phyloP scores from a whole-genome alignment of 1,140 invertebrate genomes.

The Tyrophagus putrescentiae region DNA sequence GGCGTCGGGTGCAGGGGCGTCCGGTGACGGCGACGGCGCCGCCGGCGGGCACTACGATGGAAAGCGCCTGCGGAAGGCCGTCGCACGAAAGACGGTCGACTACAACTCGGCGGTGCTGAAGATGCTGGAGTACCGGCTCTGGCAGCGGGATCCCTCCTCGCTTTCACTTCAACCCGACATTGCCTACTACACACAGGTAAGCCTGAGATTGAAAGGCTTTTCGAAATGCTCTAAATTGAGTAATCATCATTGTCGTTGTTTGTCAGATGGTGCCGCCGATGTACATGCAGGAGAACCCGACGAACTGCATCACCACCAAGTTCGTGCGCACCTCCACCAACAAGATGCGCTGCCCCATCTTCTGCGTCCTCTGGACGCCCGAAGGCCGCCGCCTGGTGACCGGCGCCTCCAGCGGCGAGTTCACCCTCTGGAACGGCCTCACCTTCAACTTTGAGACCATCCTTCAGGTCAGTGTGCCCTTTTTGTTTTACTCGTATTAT shows the following conservation, averaged over 20 bases:
- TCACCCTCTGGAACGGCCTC: constrained; percentile 97
- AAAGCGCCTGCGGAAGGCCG: constrained; percentile 82
- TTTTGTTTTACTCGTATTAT: too few relatives aligned
- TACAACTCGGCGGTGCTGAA: constrained; percentile 92
- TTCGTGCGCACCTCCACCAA: constrained; percentile 98
- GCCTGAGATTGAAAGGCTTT: constrained; percentile 18
- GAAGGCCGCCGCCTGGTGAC: constrained; percentile 93
- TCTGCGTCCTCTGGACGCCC: constrained; percentile 92
- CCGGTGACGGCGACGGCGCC: too few relatives aligned
- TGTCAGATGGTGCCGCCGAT: constrained; percentile 59
- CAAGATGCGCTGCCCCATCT: constrained; percentile 98
- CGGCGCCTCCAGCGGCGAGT: constrained; percentile 95
- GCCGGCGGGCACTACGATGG: constrained; percentile 96
- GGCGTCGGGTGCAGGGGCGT: too few relatives aligned
- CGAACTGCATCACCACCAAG: constrained; percentile 83
- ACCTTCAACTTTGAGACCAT: constrained; percentile 99
- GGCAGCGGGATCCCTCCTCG: constrained; percentile 80
- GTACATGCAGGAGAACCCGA: constrained; percentile 79
- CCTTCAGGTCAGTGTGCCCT: constrained; percentile 56
- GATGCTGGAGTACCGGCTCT: constrained; percentile 67
- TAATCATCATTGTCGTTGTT: constrained; percentile 2
- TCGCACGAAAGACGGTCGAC: constrained; percentile 93
- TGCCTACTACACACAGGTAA: constrained; percentile 45
- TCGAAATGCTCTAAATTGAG: not conserved
- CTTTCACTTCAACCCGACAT: constrained; percentile 75